Percentiles rank a stretch among this genome's conserved stretches.
phyloP scores from a whole-genome alignment of 2,888 invertebrate genomes.

The Andrena camellia region DNA sequence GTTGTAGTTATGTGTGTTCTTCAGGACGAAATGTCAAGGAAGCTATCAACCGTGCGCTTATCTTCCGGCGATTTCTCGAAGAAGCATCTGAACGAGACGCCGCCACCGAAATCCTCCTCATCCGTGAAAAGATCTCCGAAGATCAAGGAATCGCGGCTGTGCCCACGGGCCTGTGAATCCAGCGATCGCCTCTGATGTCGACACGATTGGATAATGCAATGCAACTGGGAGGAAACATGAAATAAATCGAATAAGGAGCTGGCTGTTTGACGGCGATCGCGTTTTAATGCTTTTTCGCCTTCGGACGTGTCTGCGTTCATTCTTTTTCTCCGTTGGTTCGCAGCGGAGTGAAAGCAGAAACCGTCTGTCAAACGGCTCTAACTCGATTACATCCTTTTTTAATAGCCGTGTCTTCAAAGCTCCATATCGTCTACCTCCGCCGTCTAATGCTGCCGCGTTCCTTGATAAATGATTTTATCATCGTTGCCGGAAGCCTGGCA shows the following conservation, averaged over 20 bases:
- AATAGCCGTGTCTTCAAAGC: conserved; percentile 9
- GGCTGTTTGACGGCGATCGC: conserved; percentile 22
- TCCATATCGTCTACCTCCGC: conserved; percentile 1
- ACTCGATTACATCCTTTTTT: conserved; percentile 24
- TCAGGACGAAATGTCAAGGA: conserved; percentile 50
- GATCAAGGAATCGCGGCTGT: not conserved
- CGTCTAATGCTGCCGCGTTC: not conserved
- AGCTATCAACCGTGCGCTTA: conserved; percentile 10
- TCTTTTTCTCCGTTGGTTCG: conserved; percentile 21
- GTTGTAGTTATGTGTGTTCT: conserved; percentile 16
- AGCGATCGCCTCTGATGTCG: not conserved
- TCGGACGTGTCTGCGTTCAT: conserved; percentile 36
- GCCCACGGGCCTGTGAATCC: not conserved
- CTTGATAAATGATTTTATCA: conserved; percentile 44
- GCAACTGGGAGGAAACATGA: not conserved
- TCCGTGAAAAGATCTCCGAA: not conserved
- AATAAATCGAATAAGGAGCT: conserved; percentile 15
- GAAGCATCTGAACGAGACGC: not conserved
- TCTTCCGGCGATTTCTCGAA: not conserved
- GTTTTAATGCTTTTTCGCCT: conserved; percentile 29
- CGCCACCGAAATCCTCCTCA: not conserved
- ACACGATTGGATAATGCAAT: conserved; percentile 17
- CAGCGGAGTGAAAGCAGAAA: conserved; percentile 52
- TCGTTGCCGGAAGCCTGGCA: conserved; percentile 3
- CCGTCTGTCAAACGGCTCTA: conserved; percentile 47